Conservation (phyloP, 2,888 invertebrate species). For the Thysanoteuthis rhombus region DNA sequence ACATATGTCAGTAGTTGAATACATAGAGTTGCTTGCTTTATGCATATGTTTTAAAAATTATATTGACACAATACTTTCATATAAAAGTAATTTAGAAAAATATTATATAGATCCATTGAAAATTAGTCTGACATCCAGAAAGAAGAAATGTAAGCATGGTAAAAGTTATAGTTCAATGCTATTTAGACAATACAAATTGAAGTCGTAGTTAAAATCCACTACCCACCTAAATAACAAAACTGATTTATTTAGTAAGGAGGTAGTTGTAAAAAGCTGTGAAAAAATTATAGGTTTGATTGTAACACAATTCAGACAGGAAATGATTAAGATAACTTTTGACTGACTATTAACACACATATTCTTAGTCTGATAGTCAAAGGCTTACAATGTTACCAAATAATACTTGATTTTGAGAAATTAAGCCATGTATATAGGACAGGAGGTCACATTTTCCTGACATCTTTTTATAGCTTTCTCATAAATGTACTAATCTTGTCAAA, state of each 20-base stretch:
- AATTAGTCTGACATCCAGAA: background rate
- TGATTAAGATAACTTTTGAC: background rate
- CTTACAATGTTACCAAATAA: background rate
- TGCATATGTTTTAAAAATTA: too few relatives aligned
- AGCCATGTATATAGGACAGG: background rate
- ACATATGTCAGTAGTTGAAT: too few relatives aligned
- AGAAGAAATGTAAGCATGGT: background rate
- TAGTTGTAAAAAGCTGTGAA: background rate
- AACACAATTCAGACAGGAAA: background rate
- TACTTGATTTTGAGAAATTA: background rate
- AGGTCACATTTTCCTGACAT: too few relatives aligned
- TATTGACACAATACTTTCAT: background rate
- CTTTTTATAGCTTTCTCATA: too few relatives aligned
- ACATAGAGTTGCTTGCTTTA: too few relatives aligned
- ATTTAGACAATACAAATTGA: background rate
- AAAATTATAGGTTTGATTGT: background rate
- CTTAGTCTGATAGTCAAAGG: background rate
- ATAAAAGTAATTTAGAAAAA: background rate
- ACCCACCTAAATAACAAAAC: background rate
- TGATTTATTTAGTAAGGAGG: background rate
- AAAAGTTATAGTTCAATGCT: too few relatives aligned
- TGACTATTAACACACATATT: background rate
- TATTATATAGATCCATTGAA: background rate
- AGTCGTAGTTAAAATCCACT: background rate
- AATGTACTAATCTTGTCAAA: too few relatives aligned